Base-by-base conservation (phyloP, 2,113 vertebrate species). In the Pelobates fuscus region DNA sequence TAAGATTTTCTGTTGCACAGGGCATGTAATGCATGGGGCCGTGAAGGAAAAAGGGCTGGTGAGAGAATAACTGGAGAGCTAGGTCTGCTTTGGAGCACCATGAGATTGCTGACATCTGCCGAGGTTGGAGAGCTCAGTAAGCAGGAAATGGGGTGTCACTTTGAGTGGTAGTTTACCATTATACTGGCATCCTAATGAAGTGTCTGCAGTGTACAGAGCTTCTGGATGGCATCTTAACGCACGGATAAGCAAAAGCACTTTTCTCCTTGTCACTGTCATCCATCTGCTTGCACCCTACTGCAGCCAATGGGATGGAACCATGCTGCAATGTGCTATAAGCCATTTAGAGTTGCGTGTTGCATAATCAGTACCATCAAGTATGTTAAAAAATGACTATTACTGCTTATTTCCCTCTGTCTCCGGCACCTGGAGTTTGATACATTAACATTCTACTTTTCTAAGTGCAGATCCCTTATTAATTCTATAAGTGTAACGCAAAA, bases 151-250 rank as follows among this genome's bases (percentile, higher is more conserved):
- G 94, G 93, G 94, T 97, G 96, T 96, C 94, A 93, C 95, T 90
- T 93, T 93, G 92, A 94, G 93, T 93, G 94, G 95, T 96, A 94
- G 93, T 96, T 95, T 96, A 97, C 95, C 93, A 96, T 96, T 96
- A 98, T 94, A 94, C 94, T 96, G 93, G 93, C 94, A 93, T 97
- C 90, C 94, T 98, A 98, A 98, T 98, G 96, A 97, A 95, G 94
- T 95, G 94, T 95, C 94, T 95, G 94, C 94, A 93, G 94, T 92
- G 91, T 92, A 87, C 91, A 94, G 91, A 94, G 93, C 94, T 94
- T 94, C 94, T 94, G 93, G 93, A 95, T 95, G 95, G 94, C 94
- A 93, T 95, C 93, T 95, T 90, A 94, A 94, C 89, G 91, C 94
- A 94, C 92, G 91, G 90, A 92, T 95, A 94, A 95, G 94, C 94